Percentiles rank a stretch among this genome's conserved stretches.
Evolutionary conservation across 2,797 vertebrate species (phyloP).

Genomic region (Emys orbicularis): DNA sequence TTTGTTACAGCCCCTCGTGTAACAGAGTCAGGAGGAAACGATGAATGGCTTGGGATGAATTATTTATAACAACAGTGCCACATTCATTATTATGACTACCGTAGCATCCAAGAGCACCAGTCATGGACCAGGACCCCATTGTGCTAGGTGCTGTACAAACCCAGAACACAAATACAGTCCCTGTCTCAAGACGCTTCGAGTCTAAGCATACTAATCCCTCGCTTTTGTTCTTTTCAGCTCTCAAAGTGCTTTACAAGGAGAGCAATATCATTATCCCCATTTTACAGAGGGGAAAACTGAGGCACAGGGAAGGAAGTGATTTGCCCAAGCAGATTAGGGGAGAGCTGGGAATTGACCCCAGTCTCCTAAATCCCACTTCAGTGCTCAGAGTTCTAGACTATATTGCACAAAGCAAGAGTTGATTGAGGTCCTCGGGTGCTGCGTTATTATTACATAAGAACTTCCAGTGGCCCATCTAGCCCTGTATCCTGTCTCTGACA

Average conservation of each 20-base stretch:
- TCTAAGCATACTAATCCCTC: not conserved
- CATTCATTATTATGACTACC: not conserved
- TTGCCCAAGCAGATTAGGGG: not conserved
- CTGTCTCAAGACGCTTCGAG: not conserved
- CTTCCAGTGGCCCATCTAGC: not conserved
- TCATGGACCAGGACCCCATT: not conserved
- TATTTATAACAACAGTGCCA: not conserved
- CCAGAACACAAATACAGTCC: fast-evolving
- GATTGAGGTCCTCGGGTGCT: not conserved
- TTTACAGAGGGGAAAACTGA: not conserved
- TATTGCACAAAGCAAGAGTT: not conserved
- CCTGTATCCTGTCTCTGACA: not conserved
- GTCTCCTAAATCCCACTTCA: not conserved
- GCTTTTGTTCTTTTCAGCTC: not conserved
- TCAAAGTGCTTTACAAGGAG: not conserved
- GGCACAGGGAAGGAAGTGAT: not conserved
- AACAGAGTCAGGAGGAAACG: not conserved
- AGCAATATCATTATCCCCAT: not conserved
- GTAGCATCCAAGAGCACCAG: not conserved
- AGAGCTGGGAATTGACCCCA: not conserved
- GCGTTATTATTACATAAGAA: not conserved
- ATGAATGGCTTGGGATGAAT: not conserved
- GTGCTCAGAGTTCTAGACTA: not conserved
- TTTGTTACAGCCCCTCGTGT: conserved; percentile 24
- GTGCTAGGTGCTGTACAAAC: not conserved